Percentiles rank a stretch among this genome's conserved stretches.
phyloP scores from a whole-genome alignment of 2,797 vertebrate genomes.

The Characodon lateralis region DNA sequence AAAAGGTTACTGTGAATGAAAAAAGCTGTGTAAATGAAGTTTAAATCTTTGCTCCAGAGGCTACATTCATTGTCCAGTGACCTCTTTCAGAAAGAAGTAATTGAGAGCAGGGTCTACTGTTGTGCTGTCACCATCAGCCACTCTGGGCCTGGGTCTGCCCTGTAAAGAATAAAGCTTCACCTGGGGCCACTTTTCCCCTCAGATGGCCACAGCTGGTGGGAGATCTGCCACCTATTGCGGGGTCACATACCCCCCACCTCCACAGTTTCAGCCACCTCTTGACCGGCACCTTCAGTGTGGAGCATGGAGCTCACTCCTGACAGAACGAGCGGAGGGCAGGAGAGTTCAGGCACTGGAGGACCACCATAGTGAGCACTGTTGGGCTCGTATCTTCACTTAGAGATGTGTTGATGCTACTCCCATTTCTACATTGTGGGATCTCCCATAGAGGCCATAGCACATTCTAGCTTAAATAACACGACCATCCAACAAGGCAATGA shows the following conservation, averaged over 20 bases:
- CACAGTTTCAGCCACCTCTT: slow-evolving; percentile 8
- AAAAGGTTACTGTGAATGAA: slow-evolving; percentile 46
- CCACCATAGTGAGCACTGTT: slow-evolving; percentile 51
- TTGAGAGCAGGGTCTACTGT: slow-evolving; percentile 62
- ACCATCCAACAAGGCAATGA: slow-evolving; percentile 62
- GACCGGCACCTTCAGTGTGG: slow-evolving; percentile 27
- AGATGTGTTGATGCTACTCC: slow-evolving; percentile 14
- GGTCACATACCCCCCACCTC: slow-evolving; percentile 26
- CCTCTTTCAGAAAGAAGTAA: slow-evolving; percentile 58
- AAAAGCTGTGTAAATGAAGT: slow-evolving; percentile 51
- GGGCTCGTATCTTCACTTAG: slow-evolving; percentile 41
- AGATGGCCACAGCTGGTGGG: slow-evolving; percentile 84
- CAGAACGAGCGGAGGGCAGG: slow-evolving; percentile 41
- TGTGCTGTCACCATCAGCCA: slow-evolving; percentile 65
- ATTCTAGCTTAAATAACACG: slow-evolving; percentile 65
- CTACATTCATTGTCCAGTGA: slow-evolving; percentile 62
- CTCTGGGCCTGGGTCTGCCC: slow-evolving; percentile 59
- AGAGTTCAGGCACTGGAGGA: slow-evolving; percentile 54
- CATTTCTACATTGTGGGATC: slow-evolving; percentile 32
- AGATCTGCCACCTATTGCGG: slow-evolving; percentile 77
- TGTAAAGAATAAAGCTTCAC: slow-evolving; percentile 82
- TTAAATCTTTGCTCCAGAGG: slow-evolving; percentile 46
- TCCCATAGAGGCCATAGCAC: slow-evolving; percentile 47
- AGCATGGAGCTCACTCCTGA: slow-evolving; percentile 13
- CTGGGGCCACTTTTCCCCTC: slow-evolving; percentile 84